phyloP scores from a whole-genome alignment of 2,797 vertebrate species.

The Micropoecilia bifurca region DNA sequence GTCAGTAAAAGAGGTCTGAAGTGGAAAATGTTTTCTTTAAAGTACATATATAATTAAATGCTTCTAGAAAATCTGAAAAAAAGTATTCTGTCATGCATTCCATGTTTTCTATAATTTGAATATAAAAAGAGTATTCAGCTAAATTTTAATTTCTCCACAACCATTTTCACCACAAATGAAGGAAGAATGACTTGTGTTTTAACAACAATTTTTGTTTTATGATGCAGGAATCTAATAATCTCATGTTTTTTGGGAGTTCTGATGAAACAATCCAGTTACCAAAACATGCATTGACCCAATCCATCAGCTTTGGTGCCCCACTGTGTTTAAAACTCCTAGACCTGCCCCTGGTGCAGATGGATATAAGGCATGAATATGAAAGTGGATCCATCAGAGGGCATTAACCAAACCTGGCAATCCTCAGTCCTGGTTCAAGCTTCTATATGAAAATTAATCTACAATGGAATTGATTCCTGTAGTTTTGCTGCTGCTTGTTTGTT shows the following conservation, averaged over 20 bases:
- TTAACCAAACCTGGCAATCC: no score
- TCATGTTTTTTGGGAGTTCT: not conserved
- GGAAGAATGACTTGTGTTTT: not conserved
- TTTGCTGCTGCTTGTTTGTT: not conserved
- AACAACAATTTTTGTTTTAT: no score
- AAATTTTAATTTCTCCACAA: not conserved
- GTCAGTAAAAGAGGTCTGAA: not conserved
- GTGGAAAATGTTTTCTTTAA: not conserved
- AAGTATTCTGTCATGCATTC: not conserved
- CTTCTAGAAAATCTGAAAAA: not conserved
- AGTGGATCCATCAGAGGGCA: no score
- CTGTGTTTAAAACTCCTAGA: not conserved
- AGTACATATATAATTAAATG: not conserved
- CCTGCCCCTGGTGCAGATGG: not conserved
- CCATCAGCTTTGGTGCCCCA: not conserved
- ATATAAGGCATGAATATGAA: not conserved
- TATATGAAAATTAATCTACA: not conserved
- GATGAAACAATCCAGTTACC: not conserved
- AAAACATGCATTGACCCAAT: not conserved
- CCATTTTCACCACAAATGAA: not conserved
- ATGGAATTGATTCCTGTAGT: not conserved
- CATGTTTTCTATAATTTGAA: not conserved
- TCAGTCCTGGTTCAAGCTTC: not conserved
- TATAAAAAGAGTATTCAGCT: not conserved
- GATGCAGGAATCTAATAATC: not conserved